phyloP scores from a whole-genome alignment of 2,113 vertebrate species.

The Aramus guarauna region DNA sequence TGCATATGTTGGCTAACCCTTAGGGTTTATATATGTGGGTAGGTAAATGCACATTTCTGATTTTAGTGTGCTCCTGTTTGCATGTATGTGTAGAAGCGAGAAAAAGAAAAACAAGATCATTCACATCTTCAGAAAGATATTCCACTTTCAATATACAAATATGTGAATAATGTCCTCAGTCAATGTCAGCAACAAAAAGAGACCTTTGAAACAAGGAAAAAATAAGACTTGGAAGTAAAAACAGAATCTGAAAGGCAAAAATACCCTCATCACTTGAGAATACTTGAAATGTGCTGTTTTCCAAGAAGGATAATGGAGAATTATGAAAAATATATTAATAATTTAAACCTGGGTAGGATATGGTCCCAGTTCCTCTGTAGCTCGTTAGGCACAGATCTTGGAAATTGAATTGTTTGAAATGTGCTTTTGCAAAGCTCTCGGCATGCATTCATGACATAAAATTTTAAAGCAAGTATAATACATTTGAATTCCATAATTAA shows the following conservation, averaged over 20 bases:
- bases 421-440: constrained; percentile 61
- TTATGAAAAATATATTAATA: constrained; percentile 60
- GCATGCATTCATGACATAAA: constrained; percentile 63
- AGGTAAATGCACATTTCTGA: neutral
- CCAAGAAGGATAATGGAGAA: neutral
- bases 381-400: constrained; percentile 64
- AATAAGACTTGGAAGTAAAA: neutral
- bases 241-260: neutral
- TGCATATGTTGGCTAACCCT: fast-evolving
- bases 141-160: constrained; percentile 1
- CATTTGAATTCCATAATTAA: constrained; percentile 75
- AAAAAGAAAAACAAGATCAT: neutral
- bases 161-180: neutral
- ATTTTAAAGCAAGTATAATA: constrained; percentile 72
- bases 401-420: constrained; percentile 72
- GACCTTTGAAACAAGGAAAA: neutral
- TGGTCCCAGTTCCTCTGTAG: constrained; percentile 43
- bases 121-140: neutral
- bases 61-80: neutral
- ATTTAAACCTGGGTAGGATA: constrained; percentile 46
- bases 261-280: neutral
- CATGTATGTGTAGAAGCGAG: neutral
- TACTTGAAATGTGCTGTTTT: constrained; percentile 51
- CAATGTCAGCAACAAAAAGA: neutral
- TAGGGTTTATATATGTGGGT: neutral